Evolutionary conservation across 2,888 invertebrate species (phyloP), one percentile per base, ranked within the genome.

Genomic region (Dioctria linearis): DNA sequence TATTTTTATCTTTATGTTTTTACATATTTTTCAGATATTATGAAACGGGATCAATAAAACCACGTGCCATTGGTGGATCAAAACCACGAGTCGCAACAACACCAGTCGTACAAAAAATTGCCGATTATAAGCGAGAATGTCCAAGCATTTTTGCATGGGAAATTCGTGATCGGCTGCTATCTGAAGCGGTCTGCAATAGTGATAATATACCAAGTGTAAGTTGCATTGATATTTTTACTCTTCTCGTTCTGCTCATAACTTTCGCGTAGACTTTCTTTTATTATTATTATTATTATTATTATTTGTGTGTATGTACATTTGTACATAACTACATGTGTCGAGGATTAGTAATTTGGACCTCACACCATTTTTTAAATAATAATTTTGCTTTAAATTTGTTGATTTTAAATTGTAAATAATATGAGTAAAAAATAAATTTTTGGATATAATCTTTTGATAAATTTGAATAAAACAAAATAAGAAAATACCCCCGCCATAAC

Each of bases 61-160:
- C 98, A 59, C 93, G 98, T 82, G 98, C 98, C 84, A 98, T 98
- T 88, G 98, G 98, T 82, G 98, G 98, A 83, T 97, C 97, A 80
- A 98, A 98, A 89, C 98, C 98, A 9, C 92, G 98, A 85, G 98
- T 98, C 81, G 98, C 97, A 82, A 98, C 98, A 76, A 95, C 95
- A 79, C 95, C 95, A 61, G 98, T 98, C 83, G 98, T 98, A 84
- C 93, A 94, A 90, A 97, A 97, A 91, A 98, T 98, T 85, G 97
- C 98, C 80, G 95, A 96, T 88, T 98, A 97, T 92, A 98, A 98
- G 90, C 91, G 98, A 78, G 98, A 98, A 89, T 98, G 98, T 89
- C 98, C 98, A 51, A 97, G 97, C 85, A 98, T 98, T 90, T 98
- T 98, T 91, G 98, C 98, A 71, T 98, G 98, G 98, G 98, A 98